Evolutionary conservation across 1,140 invertebrate genomes (phyloP).

Genomic region (Euschistus heros): DNA sequence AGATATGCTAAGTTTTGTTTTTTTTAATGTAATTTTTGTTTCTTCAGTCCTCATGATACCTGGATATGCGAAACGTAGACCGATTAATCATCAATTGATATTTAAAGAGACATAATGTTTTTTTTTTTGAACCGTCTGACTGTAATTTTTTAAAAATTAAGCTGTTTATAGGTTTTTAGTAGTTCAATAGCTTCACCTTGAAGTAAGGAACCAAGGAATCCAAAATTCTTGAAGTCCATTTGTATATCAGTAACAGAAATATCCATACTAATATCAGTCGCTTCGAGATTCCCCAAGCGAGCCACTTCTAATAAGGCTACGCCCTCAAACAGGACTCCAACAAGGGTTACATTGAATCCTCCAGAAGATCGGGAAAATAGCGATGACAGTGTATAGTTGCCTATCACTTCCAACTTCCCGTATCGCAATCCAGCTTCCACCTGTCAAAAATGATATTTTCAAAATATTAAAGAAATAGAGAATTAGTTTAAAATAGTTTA

Average conservation of each 20-base stretch:
- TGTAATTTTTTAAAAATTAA: neutral
- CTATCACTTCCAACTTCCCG: slow-evolving; percentile 53
- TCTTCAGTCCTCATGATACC: no score
- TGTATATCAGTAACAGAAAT: slow-evolving; percentile 62
- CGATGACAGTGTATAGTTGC: slow-evolving; percentile 52
- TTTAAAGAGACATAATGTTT: no score
- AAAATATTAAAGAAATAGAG: no score
- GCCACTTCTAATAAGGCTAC: slow-evolving; percentile 56
- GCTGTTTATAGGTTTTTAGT: neutral
- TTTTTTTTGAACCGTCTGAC: neutral
- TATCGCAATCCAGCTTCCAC: slow-evolving; percentile 54
- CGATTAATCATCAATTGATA: no score
- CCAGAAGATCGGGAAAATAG: slow-evolving; percentile 36
- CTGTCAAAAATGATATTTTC: slow-evolving; percentile 35
- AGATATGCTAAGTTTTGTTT: no score
- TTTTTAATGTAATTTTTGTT: no score
- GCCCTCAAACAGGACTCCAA: slow-evolving; percentile 51
- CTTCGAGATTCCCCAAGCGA: slow-evolving; percentile 58
- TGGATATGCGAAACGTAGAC: no score
- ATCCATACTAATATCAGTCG: slow-evolving; percentile 64
- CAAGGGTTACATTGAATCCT: slow-evolving; percentile 60
- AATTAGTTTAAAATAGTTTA: no score
- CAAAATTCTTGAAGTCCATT: slow-evolving; percentile 66
- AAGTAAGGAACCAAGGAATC: slow-evolving; percentile 52
- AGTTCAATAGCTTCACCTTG: slow-evolving; percentile 37